These are phyloP conservation scores for Hemitrygon akajei DNA, from an alignment of 2,797 vertebrate genomes.

Conservation along the genomic window DNA sequence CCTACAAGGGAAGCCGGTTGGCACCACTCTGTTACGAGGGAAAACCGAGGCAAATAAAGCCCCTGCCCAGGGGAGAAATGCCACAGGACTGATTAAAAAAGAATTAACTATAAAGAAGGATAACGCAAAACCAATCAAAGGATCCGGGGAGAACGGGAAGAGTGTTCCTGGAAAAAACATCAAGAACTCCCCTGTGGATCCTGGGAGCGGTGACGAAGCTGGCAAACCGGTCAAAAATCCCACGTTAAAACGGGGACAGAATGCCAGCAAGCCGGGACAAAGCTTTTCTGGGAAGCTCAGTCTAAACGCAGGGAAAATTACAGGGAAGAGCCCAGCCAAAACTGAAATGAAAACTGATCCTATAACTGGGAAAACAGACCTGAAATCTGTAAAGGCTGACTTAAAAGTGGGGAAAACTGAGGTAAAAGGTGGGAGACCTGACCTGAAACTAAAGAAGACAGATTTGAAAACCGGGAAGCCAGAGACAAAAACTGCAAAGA, in stretches of 20 bases:
- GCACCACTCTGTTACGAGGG: background rate
- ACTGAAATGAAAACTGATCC: background rate
- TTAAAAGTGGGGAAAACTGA: background rate
- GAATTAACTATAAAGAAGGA: background rate
- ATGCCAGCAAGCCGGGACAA: background rate
- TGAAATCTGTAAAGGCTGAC: background rate
- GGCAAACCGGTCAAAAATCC: background rate
- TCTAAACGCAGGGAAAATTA: constrained; percentile 14
- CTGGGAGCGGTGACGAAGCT: constrained; percentile 43
- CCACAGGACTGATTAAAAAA: background rate
- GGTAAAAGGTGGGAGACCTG: background rate
- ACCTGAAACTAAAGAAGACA: background rate
- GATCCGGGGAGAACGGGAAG: constrained; percentile 55
- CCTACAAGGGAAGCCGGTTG: background rate
- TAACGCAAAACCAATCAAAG: background rate
- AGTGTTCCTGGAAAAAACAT: constrained; percentile 72
- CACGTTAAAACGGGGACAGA: background rate
- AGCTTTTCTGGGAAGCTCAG: constrained; percentile 2
- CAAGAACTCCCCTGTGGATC: constrained; percentile 71
- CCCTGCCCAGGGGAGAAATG: background rate
- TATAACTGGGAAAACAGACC: background rate
- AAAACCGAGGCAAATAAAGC: background rate
- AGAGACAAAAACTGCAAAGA: background rate
- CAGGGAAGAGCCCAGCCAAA: background rate
- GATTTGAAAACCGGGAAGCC: background rate